Evolutionary conservation across 92 coral and sea anemone species (phyloP).

Genomic region (Epizoanthus illoricatus): DNA sequence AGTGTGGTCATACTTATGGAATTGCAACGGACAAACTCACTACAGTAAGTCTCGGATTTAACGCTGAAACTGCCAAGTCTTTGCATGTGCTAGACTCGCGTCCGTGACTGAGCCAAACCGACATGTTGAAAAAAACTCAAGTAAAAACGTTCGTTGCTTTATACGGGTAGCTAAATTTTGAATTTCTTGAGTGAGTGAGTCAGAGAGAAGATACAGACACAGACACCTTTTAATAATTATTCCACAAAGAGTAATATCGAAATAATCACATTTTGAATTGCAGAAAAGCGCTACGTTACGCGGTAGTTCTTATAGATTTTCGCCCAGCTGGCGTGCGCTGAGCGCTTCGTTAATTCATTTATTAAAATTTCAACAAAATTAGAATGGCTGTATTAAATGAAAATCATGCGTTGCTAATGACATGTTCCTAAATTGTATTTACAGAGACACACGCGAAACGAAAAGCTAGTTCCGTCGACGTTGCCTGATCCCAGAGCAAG

Average conservation of each 20-base stretch:
- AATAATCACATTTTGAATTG: no score
- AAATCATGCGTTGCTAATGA: slow-evolving; percentile 7
- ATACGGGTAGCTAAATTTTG: no score
- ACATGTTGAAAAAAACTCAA: no score
- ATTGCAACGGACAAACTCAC: slow-evolving; percentile 95
- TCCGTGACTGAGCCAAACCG: background rate
- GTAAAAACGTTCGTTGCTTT: no score
- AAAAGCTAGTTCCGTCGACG: slow-evolving; percentile 72
- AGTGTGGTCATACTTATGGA: slow-evolving; percentile 97
- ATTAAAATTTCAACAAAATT: background rate
- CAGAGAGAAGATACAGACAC: no score
- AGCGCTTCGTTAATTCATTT: background rate
- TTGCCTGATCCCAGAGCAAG: slow-evolving; percentile 59
- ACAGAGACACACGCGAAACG: slow-evolving; percentile 91
- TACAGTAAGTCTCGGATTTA: slow-evolving; percentile 55
- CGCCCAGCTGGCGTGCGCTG: background rate
- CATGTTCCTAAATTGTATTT: slow-evolving; percentile 3
- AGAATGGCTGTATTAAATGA: background rate
- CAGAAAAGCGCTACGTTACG: no score
- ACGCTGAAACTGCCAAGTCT: background rate
- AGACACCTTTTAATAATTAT: no score
- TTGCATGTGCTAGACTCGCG: background rate
- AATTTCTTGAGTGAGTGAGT: no score
- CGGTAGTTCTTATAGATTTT: background rate
- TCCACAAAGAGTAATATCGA: no score